Evolutionary conservation across 2,888 invertebrate genomes (phyloP), one percentile per base, ranked within the genome.

Genomic region (Epistrophella euchroma): DNA sequence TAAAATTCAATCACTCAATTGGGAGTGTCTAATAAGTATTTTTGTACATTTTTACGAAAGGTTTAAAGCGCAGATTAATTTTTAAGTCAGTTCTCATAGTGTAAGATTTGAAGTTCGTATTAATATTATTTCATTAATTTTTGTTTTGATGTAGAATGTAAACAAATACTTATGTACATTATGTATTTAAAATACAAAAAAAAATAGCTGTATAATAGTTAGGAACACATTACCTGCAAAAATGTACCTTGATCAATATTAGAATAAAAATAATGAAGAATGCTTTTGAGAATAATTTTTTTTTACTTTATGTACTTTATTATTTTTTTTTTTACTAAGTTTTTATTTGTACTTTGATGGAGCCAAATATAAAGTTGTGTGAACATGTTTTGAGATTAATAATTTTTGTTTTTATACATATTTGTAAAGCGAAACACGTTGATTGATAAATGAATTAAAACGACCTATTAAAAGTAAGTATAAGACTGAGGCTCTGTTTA

Each of bases 171-270:
- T 35, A 62, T 64, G n/a, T 45, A n/a, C n/a, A n/a, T n/a, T n/a
- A 35, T 11, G 37, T 37, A 60, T 40, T 15, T 77, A 58, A 55
- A 58, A 25, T 66, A 73, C 17, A 72, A 40, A 22, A 60, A 55
- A 79, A 25, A 10, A 52, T 32, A 47, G 32, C 47, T 77, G 71
- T 66, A 75, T 52, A 71, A 83, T 45, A 75, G 45, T 58, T 32
- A 66, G 66, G 28, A 85, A 77, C 78, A 60, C 22, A 82, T 86
- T 62, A 86, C 86, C 86, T 86, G 86, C 71, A 71, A 86, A 79
- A 82, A 78, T 75, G 86, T 86, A 86, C 86, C 86, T 86, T 82
- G 71, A 83, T 78, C 73, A 80, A 72, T 80, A 62, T 81, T 45
- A 68, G 62, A 77, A 62, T 76, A 76, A 73, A 52, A 68, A 55